Conservation (phyloP, 2,113 vertebrate species). For the Myotis davidii region DNA sequence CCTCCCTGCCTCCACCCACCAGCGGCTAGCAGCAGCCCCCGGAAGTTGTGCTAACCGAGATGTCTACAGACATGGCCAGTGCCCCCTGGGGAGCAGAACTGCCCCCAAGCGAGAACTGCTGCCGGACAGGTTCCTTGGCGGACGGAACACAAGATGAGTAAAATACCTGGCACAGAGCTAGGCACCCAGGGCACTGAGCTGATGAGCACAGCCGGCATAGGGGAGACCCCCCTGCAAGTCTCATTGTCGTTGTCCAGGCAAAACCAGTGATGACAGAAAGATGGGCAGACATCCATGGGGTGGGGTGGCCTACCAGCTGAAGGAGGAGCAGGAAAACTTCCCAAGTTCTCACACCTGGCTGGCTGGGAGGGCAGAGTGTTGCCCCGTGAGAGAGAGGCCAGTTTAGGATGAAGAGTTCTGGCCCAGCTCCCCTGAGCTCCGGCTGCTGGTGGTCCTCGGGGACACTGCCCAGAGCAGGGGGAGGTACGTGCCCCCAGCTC, state of each 20-base stretch:
- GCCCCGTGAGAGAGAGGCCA: not conserved
- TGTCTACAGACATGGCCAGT: not conserved
- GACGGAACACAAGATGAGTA: not conserved
- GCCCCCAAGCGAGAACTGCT: not conserved
- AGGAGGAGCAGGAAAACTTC: not conserved
- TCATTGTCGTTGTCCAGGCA: not conserved
- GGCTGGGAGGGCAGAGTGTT: not conserved
- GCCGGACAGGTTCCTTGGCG: not conserved
- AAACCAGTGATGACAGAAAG: not conserved
- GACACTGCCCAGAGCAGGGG: not conserved
- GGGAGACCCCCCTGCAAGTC: not conserved
- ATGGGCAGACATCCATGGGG: not conserved
- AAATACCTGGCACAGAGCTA: not conserved
- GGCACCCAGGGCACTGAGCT: not conserved
- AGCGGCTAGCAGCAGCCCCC: not conserved
- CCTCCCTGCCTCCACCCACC: not conserved
- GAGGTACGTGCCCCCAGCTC: not conserved
- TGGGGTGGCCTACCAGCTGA: not conserved
- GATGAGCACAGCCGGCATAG: not conserved
- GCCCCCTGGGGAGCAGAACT: not conserved
- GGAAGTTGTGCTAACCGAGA: not conserved
- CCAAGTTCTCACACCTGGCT: not conserved
- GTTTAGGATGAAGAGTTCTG: not conserved
- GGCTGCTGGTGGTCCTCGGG: not conserved
- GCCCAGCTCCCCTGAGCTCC: not conserved